Conservation (phyloP, 1,140 invertebrate genomes). For the Vollenhovia emeryi region DNA sequence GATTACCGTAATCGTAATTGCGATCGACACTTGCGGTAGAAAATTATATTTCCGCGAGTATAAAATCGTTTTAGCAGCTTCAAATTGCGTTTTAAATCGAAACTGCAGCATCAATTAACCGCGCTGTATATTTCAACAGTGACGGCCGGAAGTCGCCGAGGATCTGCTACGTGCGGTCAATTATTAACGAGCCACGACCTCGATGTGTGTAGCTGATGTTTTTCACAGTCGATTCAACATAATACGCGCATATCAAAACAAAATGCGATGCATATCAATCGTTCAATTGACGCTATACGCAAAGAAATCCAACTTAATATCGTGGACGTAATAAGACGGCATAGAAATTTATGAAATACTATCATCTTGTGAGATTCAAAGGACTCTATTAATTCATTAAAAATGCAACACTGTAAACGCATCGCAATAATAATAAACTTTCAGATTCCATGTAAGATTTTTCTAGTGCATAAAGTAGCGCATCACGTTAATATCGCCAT, state of each 20-base stretch:
- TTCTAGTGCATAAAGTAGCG: background rate
- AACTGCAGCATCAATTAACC: conserved; percentile 51
- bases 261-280: background rate
- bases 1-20: conserved; percentile 52
- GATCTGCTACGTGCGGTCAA: conserved; percentile 64
- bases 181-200: conserved; percentile 73
- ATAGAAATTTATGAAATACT: background rate
- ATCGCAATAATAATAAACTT: background rate
- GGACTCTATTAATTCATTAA: background rate
- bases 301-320: background rate
- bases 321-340: background rate
- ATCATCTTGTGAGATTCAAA: background rate
- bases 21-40: background rate
- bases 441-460: background rate
- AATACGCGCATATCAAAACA: background rate
- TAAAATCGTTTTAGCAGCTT: conserved; percentile 6
- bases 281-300: background rate
- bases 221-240: background rate
- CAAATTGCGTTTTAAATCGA: background rate
- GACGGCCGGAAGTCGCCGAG: conserved; percentile 65
- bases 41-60: conserved; percentile 21
- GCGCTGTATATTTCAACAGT: conserved; percentile 33
- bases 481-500: background rate
- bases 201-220: conserved; percentile 7
- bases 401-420: background rate